Base-by-base conservation (phyloP, 2,888 invertebrate species). In the Drosophila rubida region DNA sequence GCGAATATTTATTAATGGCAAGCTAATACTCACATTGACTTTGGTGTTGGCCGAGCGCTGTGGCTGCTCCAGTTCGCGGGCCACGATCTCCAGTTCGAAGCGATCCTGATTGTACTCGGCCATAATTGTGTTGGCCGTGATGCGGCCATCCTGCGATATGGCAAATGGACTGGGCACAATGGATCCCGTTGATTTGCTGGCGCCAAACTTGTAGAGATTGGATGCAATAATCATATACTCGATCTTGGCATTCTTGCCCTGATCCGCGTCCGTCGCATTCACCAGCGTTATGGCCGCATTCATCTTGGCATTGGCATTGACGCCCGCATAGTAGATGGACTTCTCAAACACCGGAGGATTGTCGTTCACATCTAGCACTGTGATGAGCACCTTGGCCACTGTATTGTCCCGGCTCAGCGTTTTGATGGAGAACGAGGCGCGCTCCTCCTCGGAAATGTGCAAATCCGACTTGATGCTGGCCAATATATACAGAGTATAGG, bases 81-180 rank as follows among this genome's bases (percentile, higher is more conserved):
- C 97, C 8, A 96, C 94, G 44, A 97, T 94, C 86, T 97, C 96
- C 53, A 97, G 93, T 61, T 96, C 94, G 89, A 98, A 98, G 46
- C 97, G 93, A 88, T 97, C 96, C 83, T 97, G 97, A 88, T 96
- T 96, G 91, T 97, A 97, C 89, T 97, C 97, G 0, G 96, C 95
- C 94, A 97, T 95, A 84, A 96, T 95, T 27, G 95, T 94, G 0
- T 96, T 95, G 0, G 97, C 97, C 2, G 90, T 90, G 27, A 92
- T 87, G 19, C 91, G 82, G 0, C 92, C 92, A 60, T 92, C 92
- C 13, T 90, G 83, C 0, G 92, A 90, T 32, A 92, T 90, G 42
- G 88, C 91, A 78, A 97, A 97, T 0, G 97, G 97, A 39, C 97
- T 96, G 0, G 97, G 97, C 16, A 97, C 96, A 16, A 97, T 96